These are phyloP conservation scores for Gambusia yucatana DNA, from an alignment of 2,797 vertebrate species.

Conservation along the genomic window DNA sequence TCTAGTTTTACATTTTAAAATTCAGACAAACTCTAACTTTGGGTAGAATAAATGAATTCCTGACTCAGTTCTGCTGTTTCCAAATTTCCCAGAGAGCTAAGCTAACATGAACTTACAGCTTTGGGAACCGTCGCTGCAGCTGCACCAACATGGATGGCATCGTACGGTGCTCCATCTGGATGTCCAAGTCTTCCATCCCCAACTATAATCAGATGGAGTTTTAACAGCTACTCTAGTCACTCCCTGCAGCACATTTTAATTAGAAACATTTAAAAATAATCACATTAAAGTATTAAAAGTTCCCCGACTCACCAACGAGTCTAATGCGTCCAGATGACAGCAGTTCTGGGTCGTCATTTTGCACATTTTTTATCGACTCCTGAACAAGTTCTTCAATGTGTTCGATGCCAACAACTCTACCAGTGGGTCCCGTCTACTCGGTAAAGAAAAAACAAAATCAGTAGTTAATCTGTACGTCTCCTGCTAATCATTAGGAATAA, in stretches of 20 bases:
- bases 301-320: constrained; percentile 82
- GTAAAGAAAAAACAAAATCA: constrained; percentile 11
- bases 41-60: not conserved
- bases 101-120: constrained; percentile 75
- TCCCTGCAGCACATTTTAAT: not conserved
- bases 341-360: constrained; percentile 84
- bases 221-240: not conserved
- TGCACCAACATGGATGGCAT: constrained; percentile 92
- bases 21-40: not conserved
- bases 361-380: constrained; percentile 85
- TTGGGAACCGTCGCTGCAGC: constrained; percentile 87
- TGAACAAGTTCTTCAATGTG: constrained; percentile 90
- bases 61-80: not conserved
- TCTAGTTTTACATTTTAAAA: not conserved
- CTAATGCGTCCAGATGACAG: constrained; percentile 85
- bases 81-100: not conserved
- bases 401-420: constrained; percentile 89
- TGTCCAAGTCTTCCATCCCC: constrained; percentile 89
- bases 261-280: not conserved
- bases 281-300: not conserved
- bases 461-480: constrained; percentile 3
- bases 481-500: not conserved
- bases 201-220: constrained; percentile 68
- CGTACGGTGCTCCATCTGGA: constrained; percentile 87
- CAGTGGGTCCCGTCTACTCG: constrained; percentile 83